A percentile compares a stretch with the other conserved stretches of the same genome.
These are phyloP conservation scores for Clamator glandarius DNA, from an alignment of 2,797 vertebrate genomes.

Conservation along the genomic window DNA sequence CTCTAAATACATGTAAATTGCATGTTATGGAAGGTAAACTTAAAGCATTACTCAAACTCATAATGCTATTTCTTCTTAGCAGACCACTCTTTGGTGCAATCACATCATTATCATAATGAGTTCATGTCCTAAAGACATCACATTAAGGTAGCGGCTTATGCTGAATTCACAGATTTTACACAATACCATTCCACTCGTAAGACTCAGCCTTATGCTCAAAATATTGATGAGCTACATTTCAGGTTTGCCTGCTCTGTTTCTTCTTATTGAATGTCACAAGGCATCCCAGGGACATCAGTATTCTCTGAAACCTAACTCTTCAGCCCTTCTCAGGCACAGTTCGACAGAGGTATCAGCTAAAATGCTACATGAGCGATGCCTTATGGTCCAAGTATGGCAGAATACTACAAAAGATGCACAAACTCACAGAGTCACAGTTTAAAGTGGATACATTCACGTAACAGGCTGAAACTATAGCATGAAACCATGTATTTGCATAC, in stretches of 20 bases:
- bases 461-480: background rate
- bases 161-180: conserved; percentile 54
- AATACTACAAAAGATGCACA: background rate
- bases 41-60: background rate
- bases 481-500: background rate
- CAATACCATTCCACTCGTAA: conserved; percentile 7
- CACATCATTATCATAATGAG: conserved; percentile 58
- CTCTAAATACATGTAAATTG: background rate
- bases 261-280: background rate
- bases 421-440: background rate
- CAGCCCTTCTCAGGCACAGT: background rate
- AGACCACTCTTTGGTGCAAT: conserved; percentile 29
- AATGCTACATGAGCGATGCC: background rate
- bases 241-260: background rate
- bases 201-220: conserved; percentile 24
- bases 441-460: background rate
- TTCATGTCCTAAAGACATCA: conserved; percentile 58
- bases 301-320: background rate
- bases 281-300: background rate
- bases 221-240: background rate
- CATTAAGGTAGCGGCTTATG: background rate
- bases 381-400: background rate
- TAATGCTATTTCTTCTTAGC: background rate
- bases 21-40: background rate
- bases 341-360: background rate